These are phyloP conservation scores for Xestobium rufovillosum DNA, from an alignment of 2,888 invertebrate species.

Conservation along the genomic window DNA sequence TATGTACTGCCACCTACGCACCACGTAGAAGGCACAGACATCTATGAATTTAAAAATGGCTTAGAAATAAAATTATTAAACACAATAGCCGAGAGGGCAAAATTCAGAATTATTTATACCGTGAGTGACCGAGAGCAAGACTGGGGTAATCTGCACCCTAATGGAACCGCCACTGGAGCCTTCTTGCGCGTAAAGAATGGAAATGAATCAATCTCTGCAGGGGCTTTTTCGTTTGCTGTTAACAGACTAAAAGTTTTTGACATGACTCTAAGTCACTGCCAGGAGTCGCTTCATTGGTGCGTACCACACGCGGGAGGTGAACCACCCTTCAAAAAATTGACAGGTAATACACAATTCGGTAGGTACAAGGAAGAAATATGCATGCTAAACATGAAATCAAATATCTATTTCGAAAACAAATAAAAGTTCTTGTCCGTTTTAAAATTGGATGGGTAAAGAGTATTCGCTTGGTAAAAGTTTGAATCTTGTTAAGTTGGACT, in stretches of 20 bases:
- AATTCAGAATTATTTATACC: conserved; percentile 7
- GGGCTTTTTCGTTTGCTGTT: not conserved
- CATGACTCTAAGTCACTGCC: conserved; percentile 20
- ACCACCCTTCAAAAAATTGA: not conserved
- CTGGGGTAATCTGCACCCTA: conserved; percentile 13
- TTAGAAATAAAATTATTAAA: conserved; percentile 12
- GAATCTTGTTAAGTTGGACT: too few species aligned
- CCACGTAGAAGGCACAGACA: conserved; percentile 3
- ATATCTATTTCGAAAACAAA: too few species aligned
- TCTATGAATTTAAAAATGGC: conserved; percentile 6
- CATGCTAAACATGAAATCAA: too few species aligned
- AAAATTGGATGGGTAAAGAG: too few species aligned
- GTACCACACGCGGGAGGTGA: conserved; percentile 16
- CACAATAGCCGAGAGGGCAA: conserved; percentile 7
- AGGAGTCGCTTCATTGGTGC: conserved; percentile 21
- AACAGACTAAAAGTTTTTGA: conserved; percentile 17
- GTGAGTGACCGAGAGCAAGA: not conserved
- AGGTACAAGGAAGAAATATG: too few species aligned
- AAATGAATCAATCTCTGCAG: not conserved
- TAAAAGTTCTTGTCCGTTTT: too few species aligned
- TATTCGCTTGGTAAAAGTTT: too few species aligned
- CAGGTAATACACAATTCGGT: too few species aligned
- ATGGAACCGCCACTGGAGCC: conserved; percentile 18
- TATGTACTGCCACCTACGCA: conserved; percentile 20
- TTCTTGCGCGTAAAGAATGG: not conserved